Base-by-base conservation (phyloP, 1,140 invertebrate genomes). In the Saccostrea echinata region DNA sequence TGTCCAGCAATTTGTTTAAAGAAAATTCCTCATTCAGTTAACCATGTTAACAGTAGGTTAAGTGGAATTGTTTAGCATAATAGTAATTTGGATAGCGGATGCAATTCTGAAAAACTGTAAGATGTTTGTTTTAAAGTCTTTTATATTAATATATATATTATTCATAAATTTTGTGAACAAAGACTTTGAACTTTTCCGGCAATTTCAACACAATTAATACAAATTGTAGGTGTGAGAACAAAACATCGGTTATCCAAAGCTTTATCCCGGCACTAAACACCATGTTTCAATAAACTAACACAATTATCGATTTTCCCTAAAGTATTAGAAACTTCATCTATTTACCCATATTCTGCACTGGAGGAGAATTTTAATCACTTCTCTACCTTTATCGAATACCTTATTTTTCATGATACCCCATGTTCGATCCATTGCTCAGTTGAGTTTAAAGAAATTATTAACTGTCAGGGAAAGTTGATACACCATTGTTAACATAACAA, bases 301-400 rank as follows among this genome's bases (percentile, higher is more conserved):
- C 30, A 76, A 76, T 33, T 27, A 76, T 76, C 16, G 68, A 76
- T 76, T 76, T 76, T 43, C 30, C 68, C 16, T 24, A 3, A 76
- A 76, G 27, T 76, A 33, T 76, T 76, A 33, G 68, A 76, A 76
- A 76, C 27, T 76, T 33, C 33, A 76, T 33, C 68, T 76, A 76
- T 76, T 76, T 33, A 33, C 68, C 68, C 27, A 27, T 33, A 30
- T 76, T 76, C 9, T 33, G 18, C 68, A 30, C 24, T 16, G 27
- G 13, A 16, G 11, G 68, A 27, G 24, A 33, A 27, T 76, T 76
- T 30, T 76, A 76, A 33, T 76, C 68, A 76, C 68, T 3, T 13
- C 68, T 30, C 6, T 76, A 30, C 30, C 24, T 30, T 33, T 30
- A 76, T 76, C 27, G 68, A 76, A 13, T 33, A 76, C 27, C 30